Conservation (phyloP, 2,113 vertebrate genomes). For the Dromiciops gliroides region DNA sequence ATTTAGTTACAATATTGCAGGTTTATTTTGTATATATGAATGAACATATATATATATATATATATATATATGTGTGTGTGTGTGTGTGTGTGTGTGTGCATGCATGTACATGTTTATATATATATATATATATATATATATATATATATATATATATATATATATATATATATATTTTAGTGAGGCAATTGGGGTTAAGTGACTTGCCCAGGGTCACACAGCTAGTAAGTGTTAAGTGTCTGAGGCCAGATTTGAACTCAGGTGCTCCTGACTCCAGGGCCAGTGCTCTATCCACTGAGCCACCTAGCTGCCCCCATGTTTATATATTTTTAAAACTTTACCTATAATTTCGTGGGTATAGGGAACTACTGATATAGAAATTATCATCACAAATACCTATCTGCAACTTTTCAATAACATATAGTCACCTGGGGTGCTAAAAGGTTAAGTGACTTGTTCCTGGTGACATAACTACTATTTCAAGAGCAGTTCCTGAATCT, state of each 20-base stretch:
- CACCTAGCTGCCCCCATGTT: too few relatives aligned
- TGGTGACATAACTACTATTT: background rate
- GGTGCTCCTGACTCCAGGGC: too few relatives aligned
- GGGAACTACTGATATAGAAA: background rate
- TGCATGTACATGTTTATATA: background rate
- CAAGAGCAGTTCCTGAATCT: background rate
- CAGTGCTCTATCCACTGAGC: too few relatives aligned
- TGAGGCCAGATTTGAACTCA: too few relatives aligned
- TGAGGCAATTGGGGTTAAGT: too few relatives aligned
- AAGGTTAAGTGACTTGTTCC: background rate
- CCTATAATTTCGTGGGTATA: background rate
- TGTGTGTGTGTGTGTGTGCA: background rate
- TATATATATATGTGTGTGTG: background rate
- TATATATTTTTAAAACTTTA: background rate
- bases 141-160: too few relatives aligned
- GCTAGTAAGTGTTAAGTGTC: too few relatives aligned
- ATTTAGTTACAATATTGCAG: background rate
- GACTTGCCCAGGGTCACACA: too few relatives aligned
- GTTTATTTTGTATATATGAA: background rate
- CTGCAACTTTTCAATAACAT: background rate
- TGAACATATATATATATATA: background rate
- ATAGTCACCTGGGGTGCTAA: background rate
- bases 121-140: too few relatives aligned
- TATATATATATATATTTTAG: too few relatives aligned
- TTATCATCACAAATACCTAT: background rate